Conservation (phyloP, 2,888 invertebrate genomes). For the Chrysolina haemoptera region DNA sequence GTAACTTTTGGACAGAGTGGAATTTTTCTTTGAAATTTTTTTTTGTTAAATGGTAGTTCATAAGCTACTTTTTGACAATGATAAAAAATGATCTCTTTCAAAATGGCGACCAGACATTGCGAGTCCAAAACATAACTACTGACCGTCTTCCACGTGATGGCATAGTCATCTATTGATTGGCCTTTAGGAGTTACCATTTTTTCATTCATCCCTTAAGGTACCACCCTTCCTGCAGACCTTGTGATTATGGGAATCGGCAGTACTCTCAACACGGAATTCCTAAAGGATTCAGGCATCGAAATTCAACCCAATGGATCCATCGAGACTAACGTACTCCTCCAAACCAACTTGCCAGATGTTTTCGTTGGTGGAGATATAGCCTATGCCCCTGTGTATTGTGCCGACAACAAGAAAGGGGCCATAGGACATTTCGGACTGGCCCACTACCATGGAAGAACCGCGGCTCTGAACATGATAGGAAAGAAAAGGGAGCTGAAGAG, state of each 20-base stretch:
- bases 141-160: too few species aligned
- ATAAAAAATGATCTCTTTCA: too few species aligned
- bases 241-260: conserved; percentile 90
- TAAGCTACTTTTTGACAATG: too few species aligned
- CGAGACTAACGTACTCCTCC: conserved; percentile 79
- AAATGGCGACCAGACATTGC: too few species aligned
- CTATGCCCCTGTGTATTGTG: conserved; percentile 84
- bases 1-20: too few species aligned
- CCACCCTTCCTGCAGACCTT: conserved; percentile 82
- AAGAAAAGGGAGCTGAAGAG: conserved; percentile 76
- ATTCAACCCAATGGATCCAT: conserved; percentile 79
- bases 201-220: conserved; percentile 50
- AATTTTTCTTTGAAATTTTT: too few species aligned
- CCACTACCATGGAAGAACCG: conserved; percentile 91
- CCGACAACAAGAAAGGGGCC: conserved; percentile 74
- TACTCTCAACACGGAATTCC: conserved; percentile 84
- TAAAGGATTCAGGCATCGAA: conserved; percentile 81
- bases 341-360: conserved; percentile 83
- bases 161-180: too few species aligned
- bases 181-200: too few species aligned
- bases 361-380: conserved; percentile 96
- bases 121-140: too few species aligned
- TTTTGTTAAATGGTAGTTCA: too few species aligned
- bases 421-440: conserved; percentile 93
- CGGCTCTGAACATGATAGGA: conserved; percentile 88